Percentiles rank a stretch among this genome's conserved stretches.
phyloP scores from a whole-genome alignment of 2,888 invertebrate species.

The Tachina lurida region DNA sequence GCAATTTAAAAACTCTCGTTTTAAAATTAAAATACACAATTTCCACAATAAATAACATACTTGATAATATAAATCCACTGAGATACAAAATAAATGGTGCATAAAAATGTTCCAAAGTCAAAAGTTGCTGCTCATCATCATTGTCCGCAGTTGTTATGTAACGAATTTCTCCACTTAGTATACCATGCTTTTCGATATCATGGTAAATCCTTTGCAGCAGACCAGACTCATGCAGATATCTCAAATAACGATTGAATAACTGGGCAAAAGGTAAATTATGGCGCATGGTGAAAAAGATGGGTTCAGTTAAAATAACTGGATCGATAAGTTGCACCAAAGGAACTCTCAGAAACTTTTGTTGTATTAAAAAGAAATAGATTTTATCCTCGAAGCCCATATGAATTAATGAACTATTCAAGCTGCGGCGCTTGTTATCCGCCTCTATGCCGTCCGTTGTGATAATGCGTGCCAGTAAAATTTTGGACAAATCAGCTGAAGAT shows the following conservation, averaged over 20 bases:
- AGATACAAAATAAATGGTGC: constrained; percentile 54
- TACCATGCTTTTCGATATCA: constrained; percentile 25
- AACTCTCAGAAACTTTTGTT: constrained; percentile 48
- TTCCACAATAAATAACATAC: constrained; percentile 37
- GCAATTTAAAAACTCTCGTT: background rate
- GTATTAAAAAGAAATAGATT: constrained; percentile 27
- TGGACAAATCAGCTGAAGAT: background rate
- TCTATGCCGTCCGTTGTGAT: constrained; percentile 25
- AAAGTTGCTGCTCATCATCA: constrained; percentile 5
- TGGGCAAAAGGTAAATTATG: constrained; percentile 55
- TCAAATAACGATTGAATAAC: constrained; percentile 55
- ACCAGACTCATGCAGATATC: constrained; percentile 23
- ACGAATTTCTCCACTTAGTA: constrained; percentile 39
- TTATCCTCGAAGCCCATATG: constrained; percentile 47
- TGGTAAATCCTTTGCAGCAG: constrained; percentile 13
- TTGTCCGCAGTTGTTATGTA: background rate
- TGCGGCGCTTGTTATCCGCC: constrained; percentile 47
- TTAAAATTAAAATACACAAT: constrained; percentile 20
- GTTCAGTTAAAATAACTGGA: constrained; percentile 10
- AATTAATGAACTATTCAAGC: constrained; percentile 18
- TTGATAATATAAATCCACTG: constrained; percentile 17
- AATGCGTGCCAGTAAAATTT: background rate
- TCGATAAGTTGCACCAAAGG: constrained; percentile 20
- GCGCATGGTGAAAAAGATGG: constrained; percentile 38
- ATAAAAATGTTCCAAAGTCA: constrained; percentile 64